Conservation (phyloP, 2,113 vertebrate genomes). For the Canis aureus region DNA sequence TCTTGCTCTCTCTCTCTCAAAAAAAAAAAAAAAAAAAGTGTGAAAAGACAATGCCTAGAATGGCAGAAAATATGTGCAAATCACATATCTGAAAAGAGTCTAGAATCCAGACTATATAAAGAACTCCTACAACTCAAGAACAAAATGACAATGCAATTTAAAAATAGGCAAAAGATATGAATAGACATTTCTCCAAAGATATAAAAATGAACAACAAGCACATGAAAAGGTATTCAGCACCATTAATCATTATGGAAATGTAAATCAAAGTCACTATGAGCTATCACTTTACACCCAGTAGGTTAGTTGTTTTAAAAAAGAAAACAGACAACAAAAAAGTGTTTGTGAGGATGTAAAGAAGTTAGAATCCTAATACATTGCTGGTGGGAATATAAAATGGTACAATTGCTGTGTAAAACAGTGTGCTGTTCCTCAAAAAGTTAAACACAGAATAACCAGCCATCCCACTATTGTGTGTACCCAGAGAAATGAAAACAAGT, state of each 20-base stretch:
- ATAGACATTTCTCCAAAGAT: not conserved
- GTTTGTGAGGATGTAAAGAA: not conserved
- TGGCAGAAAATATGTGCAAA: conserved; percentile 30
- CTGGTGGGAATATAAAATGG: not conserved
- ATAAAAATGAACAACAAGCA: not conserved
- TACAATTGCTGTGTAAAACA: conserved; percentile 10
- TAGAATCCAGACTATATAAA: conserved; percentile 18
- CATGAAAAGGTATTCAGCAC: not conserved
- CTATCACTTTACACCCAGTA: not conserved
- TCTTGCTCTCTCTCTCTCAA: not conserved
- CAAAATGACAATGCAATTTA: conserved; percentile 23
- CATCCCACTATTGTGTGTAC: not conserved
- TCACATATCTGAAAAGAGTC: not conserved
- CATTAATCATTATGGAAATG: conserved; percentile 37
- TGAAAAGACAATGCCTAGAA: conserved; percentile 26
- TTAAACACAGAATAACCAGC: not conserved
- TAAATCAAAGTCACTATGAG: conserved; percentile 26
- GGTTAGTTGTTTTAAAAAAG: not conserved
- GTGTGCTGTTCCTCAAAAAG: not conserved
- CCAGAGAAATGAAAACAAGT: not conserved
- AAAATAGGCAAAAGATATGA: not conserved
- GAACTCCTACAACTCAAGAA: not conserved
- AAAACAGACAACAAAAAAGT: not conserved
- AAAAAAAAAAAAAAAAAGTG: not conserved
- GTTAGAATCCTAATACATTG: not conserved